Base-by-base conservation (phyloP, 1,140 invertebrate genomes). In the Caenorhabditis latens region DNA sequence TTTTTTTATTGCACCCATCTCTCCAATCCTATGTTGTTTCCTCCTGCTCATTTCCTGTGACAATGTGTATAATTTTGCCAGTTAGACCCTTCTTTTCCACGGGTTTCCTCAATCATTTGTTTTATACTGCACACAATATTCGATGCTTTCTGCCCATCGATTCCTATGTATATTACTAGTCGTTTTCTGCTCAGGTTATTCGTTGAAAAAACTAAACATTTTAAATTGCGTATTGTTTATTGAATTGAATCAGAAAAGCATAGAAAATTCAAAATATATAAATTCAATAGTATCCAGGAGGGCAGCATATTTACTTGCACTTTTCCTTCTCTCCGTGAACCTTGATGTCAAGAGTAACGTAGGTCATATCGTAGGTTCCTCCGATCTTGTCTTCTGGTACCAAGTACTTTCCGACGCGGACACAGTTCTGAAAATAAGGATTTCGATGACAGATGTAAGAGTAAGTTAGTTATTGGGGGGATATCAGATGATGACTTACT, bases 271-370 rank as follows among this genome's bases (percentile, higher is more conserved):
- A 63, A 63, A 63, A n/a, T 63, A 42, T 43, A 79, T 53, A 43
- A 75, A 75, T 75, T 75, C 43, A 75, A n/a, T 79, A 50, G n/a
- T 32, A 79, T 82, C 19, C 57, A 32, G 55, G 57, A 9, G 50
- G 53, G 50, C 19, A 82, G 24, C 24, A 43, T 82, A 40, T 50
- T 63, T 75, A 89, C 61, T 6, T 48, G 83, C 90, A 90, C n/a
- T 58, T 90, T 63, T 90, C 90, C 46, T 84, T 90, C 85, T 90
- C 90, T 50, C 84, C 57, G 75, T 89, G 86, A n/a, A 86, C 90
- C 61, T 85, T 91, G 50, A 91, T 82, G 88, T 91, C 91, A 19
- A 91, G 84, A 79, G 92, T 91, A 83, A 91, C 89, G 85, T 91
- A 91, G 84, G 92, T 92, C 90, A 92, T 91, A 48, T 91, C 86